Base-by-base conservation (phyloP, 2,113 vertebrate genomes). In the Nematolebias whitei region DNA sequence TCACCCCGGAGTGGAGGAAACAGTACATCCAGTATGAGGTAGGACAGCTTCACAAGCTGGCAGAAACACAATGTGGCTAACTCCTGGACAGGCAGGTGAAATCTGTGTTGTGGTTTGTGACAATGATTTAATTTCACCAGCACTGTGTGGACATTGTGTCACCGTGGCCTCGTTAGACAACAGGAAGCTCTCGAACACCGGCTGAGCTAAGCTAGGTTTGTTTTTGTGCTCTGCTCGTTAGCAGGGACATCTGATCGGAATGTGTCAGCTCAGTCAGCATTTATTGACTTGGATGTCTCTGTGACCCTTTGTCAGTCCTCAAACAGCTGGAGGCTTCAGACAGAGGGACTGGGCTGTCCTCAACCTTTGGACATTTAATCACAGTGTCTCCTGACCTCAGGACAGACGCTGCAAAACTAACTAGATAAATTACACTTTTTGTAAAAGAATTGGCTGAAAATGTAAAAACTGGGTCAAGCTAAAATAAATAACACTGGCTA, bases 11-110 rank as follows among this genome's bases (percentile, higher is more conserved):
- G 91, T 99, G 97, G 97, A 94, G 96, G 80, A 98, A 99, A 84
- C 97, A 99, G 55, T 99, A 99, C 93, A 99, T 99, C 85, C 96
- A 98, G 84, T 98, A 99, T 92, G 96, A 99, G 97, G 97, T 98
- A 2, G 77, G 85, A 51, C 66, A 40, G 54, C 38, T 16, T 40
- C 22, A 88, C n/a, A 4, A 15, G 45, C 48, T 72, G 76, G 73
- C 63, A 51, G 2, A 4, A 10, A 35, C 32, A 35, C 5, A 35
- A 35, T 35, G 22, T 22, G 44, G 71, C 78, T 77, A 75, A 47
- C 38, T 50, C 41, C 5, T 1, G 2, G 14, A 16, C 20, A 16
- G 22, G 3, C 45, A 0, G 1, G 1, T 2, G 29, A 2, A 6
- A 19, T 48, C 13, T n/a, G 15, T 29, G 0, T 9, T 18, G 24